phyloP scores from a whole-genome alignment of 1,140 invertebrate species.

The Coptotermes formosanus region DNA sequence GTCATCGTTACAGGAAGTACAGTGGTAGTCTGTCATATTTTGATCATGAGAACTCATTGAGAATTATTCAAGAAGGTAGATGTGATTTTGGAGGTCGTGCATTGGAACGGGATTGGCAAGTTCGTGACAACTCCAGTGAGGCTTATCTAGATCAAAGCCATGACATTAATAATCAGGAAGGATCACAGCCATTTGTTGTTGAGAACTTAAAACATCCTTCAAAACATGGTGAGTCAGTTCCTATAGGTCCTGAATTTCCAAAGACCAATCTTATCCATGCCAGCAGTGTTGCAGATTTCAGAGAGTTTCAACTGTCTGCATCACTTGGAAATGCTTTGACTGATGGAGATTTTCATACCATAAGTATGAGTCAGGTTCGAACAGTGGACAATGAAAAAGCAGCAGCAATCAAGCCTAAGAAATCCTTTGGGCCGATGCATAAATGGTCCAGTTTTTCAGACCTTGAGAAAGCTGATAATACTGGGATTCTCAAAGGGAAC shows the following conservation, averaged over 20 bases:
- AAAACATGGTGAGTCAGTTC: background rate
- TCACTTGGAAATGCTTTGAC: background rate
- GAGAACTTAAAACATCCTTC: background rate
- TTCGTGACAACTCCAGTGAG: background rate
- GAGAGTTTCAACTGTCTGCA: background rate
- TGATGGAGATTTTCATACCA: background rate
- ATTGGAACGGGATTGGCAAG: background rate
- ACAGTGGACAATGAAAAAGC: background rate
- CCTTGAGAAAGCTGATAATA: background rate
- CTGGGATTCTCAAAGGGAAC: background rate
- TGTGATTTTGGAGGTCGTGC: background rate
- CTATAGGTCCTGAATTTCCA: background rate
- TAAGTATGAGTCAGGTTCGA: background rate
- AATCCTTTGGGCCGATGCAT: background rate
- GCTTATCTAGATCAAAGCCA: background rate
- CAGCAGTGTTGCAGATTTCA: background rate
- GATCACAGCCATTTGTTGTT: background rate
- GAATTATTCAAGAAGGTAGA: conserved; percentile 12
- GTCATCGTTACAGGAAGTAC: background rate
- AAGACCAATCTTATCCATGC: background rate
- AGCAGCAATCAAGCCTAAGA: background rate
- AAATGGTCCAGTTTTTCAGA: background rate
- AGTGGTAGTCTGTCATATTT: background rate
- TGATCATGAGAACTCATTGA: background rate
- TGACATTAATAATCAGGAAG: background rate